Base-by-base conservation (phyloP, 1,140 invertebrate genomes). In the Nomia melanderi region DNA sequence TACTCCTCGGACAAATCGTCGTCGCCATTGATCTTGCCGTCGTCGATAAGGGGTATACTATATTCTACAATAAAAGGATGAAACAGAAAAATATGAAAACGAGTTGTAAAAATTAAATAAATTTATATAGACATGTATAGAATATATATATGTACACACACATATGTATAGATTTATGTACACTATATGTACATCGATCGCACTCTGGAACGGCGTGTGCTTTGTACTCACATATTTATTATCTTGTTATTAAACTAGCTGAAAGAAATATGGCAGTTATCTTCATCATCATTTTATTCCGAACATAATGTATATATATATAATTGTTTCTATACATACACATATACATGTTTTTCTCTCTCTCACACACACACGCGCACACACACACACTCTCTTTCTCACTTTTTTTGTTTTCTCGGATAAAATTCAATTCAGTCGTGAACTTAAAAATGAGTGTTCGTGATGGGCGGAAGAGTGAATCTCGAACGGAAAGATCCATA, bases 201-300 rank as follows among this genome's bases (percentile, higher is more conserved):
- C 27, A 69, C 69, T 23, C 27, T 50, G 73, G 56, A 50, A 69
- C 39, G 69, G 69, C 65, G 60, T 27, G 41, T 69, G 73, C 65
- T 54, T 76, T 76, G 65, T 76, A 76, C 73, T 69, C 36, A 33
- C 25, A 76, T 69, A 76, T 23, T 57, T 69, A 67, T 75, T 59
- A 59, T 59, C 36, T 12, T 76, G 57, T 76, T 67, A 76, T 69
- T 76, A 76, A 76, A 76, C 6, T 62, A 54, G 20, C 69, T 69
- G 29, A 27, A 59, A 76, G n/a, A 66, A 56, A 60, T 17, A 29
- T 69, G 59, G 36, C 65, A 66, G 29, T 4, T 67, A 72, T 71
- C 9, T 77, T 83, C 53, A 83, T 83, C 47, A 84, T 60, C 33
- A 29, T 79, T 86, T 87, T 87, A 87, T 87, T 87, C 73, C 56